Evolutionary conservation across 92 coral and sea anemone genomes (phyloP).

Genomic region (Bergia puertoricense): DNA sequence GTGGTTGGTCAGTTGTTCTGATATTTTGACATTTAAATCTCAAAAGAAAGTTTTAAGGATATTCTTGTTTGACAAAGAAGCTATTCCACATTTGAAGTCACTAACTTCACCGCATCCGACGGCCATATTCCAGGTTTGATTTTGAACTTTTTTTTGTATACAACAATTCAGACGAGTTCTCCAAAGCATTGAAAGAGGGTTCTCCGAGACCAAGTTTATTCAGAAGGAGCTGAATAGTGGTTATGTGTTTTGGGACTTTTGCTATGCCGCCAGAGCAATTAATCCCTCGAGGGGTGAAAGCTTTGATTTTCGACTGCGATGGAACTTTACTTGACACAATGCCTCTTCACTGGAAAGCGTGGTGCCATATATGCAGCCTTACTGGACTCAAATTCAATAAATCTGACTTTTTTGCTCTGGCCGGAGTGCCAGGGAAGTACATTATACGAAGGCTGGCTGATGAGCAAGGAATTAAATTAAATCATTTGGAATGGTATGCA

Average conservation of each 20-base stretch:
- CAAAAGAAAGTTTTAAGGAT: neutral
- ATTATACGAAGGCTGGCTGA: conserved; percentile 82
- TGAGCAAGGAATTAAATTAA: conserved; percentile 76
- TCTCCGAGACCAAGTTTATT: conserved; percentile 8
- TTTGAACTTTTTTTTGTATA: no score
- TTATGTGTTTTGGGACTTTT: conserved; percentile 41
- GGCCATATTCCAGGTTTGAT: neutral
- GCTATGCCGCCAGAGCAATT: conserved; percentile 35
- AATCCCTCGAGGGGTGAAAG: conserved; percentile 76
- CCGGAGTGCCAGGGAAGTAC: conserved; percentile 94
- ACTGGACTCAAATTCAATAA: conserved; percentile 81
- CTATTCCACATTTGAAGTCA: neutral
- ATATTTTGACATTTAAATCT: neutral
- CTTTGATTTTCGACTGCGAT: conserved; percentile 90
- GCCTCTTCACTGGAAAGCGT: conserved; percentile 94
- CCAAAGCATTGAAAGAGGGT: neutral
- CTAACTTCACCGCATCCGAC: neutral
- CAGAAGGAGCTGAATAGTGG: neutral
- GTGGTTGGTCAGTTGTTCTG: neutral
- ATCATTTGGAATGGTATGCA: conserved; percentile 84
- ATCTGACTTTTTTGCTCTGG: conserved; percentile 76
- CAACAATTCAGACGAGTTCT: no score
- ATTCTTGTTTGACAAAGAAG: neutral
- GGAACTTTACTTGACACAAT: conserved; percentile 90
- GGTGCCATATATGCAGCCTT: conserved; percentile 88